Evolutionary conservation across 2,888 invertebrate genomes (phyloP), one percentile per base, ranked within the genome.

Genomic region (Aplocera efformata): DNA sequence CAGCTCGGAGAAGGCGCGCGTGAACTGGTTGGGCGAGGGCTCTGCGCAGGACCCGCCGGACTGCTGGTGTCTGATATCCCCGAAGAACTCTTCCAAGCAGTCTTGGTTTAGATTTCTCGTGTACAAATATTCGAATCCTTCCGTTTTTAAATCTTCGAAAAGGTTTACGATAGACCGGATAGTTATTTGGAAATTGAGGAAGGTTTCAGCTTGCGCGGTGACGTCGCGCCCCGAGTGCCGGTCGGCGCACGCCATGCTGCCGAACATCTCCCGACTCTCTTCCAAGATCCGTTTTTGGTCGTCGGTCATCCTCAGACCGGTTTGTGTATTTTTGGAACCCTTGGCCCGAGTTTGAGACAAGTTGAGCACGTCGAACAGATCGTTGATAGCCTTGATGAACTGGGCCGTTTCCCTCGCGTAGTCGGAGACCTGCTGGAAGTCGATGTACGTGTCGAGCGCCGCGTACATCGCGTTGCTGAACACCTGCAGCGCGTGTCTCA

Each of bases 151-250:
- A 24, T 61, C 58, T 10, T 56, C 53, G 40, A 56, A 54, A 10
- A 64, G 41, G 8, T 54, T 48, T 32, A 57, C 43, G 13, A 61
- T 32, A 3, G 64, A 59, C 6, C 51, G 50, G 25, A 64, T 60
- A 1, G 58, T 59, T 9, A 60, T 53, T 43, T 55, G 59, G 31
- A 63, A 58, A 7, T 52, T 46, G n/a, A 58, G 49, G 7, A 61
- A 45, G 10, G 63, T 61, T 24, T 58, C 56, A 26, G 55, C 46
- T 22, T 55, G 45, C 10, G 46, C 36, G 6, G 63, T 56, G 10
- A 59, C 55, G 42, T 61, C 50, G 4, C 48, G 44, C 8, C 57
- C 56, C 4, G 36, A 31, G 44, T 41, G 53, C n/a, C 54, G 52
- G n/a, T 48, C 43, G 20, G 59, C 46, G 13, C 63, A 40, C 36